phyloP scores from a whole-genome alignment of 2,797 vertebrate genomes.

The Lerista edwardsae region DNA sequence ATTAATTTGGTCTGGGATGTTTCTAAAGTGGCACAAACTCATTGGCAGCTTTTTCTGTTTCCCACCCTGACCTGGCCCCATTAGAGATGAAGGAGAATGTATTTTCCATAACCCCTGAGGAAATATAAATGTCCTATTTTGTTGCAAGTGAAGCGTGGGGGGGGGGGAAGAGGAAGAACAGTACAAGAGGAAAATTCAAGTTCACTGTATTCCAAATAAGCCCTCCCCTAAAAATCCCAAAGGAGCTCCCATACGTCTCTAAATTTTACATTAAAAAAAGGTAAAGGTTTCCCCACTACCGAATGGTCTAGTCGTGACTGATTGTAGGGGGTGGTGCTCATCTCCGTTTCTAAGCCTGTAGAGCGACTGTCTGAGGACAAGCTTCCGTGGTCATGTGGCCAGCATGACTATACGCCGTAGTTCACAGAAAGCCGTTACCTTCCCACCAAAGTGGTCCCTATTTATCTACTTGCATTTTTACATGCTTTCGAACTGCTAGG shows the following conservation, averaged over 20 bases:
- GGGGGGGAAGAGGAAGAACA: background rate
- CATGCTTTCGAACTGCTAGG: no score
- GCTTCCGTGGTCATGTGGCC: no score
- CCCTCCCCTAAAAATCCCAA: background rate
- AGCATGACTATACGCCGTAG: no score
- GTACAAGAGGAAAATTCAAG: background rate
- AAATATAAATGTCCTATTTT: slow-evolving; percentile 30
- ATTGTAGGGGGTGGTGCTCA: no score
- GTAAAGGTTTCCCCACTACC: no score
- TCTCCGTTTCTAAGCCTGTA: no score
- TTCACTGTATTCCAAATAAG: background rate
- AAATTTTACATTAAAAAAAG: background rate
- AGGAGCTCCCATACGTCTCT: background rate
- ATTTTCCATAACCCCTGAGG: slow-evolving; percentile 42
- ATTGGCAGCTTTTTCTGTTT: background rate
- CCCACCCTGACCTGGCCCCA: background rate
- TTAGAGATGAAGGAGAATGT: slow-evolving; percentile 26
- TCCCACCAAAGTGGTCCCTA: no score
- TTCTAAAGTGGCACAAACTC: background rate
- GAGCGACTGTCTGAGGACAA: no score
- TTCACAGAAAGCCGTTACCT: no score
- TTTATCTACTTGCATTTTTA: no score
- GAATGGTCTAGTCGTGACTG: no score
- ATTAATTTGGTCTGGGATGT: background rate
- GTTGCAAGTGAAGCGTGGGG: background rate